Conservation (phyloP, 2,888 invertebrate species). For the Himalopsyche kuldschensis region DNA sequence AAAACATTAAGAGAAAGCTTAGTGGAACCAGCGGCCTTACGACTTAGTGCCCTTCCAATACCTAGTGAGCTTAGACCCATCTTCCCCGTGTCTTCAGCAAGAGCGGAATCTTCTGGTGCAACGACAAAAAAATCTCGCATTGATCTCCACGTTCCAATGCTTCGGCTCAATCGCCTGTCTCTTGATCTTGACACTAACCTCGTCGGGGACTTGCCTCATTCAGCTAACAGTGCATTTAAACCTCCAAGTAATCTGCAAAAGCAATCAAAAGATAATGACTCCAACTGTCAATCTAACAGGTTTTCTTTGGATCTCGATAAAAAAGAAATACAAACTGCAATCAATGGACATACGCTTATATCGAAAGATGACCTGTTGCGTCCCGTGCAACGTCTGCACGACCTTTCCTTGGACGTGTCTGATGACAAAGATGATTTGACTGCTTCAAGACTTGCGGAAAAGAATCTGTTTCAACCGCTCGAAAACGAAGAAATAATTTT, state of each 20-base stretch:
- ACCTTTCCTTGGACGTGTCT: not conserved
- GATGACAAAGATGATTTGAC: not conserved
- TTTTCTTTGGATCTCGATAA: not conserved
- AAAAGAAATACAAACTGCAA: not conserved
- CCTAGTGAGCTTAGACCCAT: not conserved
- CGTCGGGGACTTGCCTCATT: not conserved
- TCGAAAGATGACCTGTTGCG: not conserved
- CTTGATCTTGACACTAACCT: not conserved
- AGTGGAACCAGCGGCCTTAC: not conserved
- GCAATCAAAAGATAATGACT: not conserved
- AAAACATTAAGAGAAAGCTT: not conserved
- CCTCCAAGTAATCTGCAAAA: not conserved
- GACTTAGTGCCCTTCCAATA: not conserved
- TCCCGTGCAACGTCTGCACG: not conserved
- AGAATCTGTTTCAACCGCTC: not conserved
- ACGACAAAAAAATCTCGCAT: not conserved
- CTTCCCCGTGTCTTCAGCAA: not conserved
- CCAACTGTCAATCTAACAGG: not conserved
- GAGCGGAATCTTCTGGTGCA: not conserved
- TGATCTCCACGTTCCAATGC: not conserved
- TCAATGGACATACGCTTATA: not conserved
- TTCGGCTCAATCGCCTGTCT: not conserved
- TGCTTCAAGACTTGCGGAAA: not conserved
- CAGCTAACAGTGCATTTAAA: not conserved
- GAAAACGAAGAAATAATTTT: not conserved